phyloP scores from a whole-genome alignment of 2,888 invertebrate species.

The Bombylius major region DNA sequence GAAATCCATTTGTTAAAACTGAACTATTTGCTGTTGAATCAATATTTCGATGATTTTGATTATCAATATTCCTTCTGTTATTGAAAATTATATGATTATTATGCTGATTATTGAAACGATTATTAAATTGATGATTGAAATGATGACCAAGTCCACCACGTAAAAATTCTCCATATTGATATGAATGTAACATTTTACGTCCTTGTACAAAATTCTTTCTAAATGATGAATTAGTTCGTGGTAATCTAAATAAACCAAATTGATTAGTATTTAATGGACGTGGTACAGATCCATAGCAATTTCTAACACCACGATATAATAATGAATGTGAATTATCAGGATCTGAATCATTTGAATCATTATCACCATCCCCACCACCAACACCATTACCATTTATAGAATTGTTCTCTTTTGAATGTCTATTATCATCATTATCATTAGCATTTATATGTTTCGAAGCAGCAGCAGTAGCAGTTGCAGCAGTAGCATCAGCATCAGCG shows the following conservation, averaged over 20 bases:
- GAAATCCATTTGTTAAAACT: too few species aligned
- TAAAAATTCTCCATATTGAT: background rate
- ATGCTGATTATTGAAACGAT: too few species aligned
- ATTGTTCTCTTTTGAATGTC: slow-evolving; percentile 2
- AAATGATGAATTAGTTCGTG: slow-evolving; percentile 6
- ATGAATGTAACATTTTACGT: slow-evolving; percentile 1
- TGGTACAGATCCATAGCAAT: slow-evolving; percentile 8
- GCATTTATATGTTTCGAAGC: too few species aligned
- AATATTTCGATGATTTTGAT: too few species aligned
- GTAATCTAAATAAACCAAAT: slow-evolving; percentile 8
- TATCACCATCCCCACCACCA: background rate
- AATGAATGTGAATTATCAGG: background rate
- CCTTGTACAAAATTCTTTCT: slow-evolving; percentile 5
- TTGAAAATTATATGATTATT: too few species aligned
- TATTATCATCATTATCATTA: background rate
- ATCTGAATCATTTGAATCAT: background rate
- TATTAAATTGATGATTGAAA: too few species aligned
- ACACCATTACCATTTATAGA: background rate
- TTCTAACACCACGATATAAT: slow-evolving; percentile 1
- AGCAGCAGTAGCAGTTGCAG: too few species aligned
- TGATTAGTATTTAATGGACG: slow-evolving; percentile 6
- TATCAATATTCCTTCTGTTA: too few species aligned
- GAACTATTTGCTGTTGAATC: too few species aligned
- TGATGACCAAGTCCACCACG: too few species aligned
- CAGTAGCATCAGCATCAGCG: too few species aligned